Base-by-base conservation (phyloP, 2,113 vertebrate genomes). In the Dicentrarchus labrax region DNA sequence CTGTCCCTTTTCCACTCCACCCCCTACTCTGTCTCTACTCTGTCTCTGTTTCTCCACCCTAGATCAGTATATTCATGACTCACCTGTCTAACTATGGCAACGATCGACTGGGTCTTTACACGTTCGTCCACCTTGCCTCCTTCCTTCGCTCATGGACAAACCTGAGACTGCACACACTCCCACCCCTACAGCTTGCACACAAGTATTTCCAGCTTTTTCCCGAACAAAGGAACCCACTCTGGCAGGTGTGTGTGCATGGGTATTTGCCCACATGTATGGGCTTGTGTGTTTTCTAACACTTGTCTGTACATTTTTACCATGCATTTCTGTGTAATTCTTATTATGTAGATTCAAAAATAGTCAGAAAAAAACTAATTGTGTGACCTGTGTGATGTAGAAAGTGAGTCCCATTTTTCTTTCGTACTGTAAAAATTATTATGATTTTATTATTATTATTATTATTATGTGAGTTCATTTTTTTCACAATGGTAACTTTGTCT, bases 51-150 rank as follows among this genome's bases (percentile, higher is more conserved):
- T 74, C 66, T 78, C 56, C 82, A 36, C 79, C 36, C 36, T 72
- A 99, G 98, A 97, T 99, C 67, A 99, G 97, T 91, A 97, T 99
- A 94, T 99, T 99, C 91, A 99, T 99, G 98, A 99, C 98, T 5
- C 98, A 99, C 92, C 89, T 99, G 86, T 99, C 98, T 1, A 99
- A 99, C 93, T 99, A 99, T 0, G 98, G 98, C 16, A 99, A 99
- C 0, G 98, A 99, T 84, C 97, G 97, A 8, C 94, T 99, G 91
- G 98, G 98, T 8, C 91, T 98, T 5, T 99, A 99, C 90, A 99
- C 98, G 0, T 99, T 99, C 45, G 97, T 97, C 53, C 98, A 98
- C 76, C 94, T 99, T 93, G 97, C 97, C 82, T 98, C 97, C 89
- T 99, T 99, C 72, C 93, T 99, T 45, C 96, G 95, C 48, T 97